phyloP scores from a whole-genome alignment of 2,113 vertebrate genomes.

The Eira barbara region DNA sequence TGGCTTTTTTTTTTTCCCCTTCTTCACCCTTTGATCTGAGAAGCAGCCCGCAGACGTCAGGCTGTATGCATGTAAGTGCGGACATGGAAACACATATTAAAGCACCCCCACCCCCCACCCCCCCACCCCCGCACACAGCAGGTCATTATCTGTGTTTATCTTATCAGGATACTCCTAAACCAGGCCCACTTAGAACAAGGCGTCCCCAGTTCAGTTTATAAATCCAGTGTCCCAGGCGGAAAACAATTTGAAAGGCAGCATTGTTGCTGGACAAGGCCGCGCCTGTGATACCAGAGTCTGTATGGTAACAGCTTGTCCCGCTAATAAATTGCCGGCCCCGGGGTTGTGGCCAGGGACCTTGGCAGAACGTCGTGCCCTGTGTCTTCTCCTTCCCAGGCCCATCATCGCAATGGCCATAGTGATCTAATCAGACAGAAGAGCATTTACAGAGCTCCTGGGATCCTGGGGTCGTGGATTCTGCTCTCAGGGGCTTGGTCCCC shows the following conservation, averaged over 20 bases:
- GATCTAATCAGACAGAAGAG: background rate
- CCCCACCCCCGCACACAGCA: background rate
- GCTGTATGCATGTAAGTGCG: background rate
- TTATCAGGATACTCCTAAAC: slow-evolving; percentile 50
- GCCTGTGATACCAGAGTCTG: slow-evolving; percentile 40
- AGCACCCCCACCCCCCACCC: background rate
- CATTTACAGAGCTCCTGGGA: background rate
- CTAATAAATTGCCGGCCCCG: background rate
- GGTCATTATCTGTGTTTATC: slow-evolving; percentile 57
- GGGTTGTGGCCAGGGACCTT: background rate
- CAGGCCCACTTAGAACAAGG: slow-evolving; percentile 57
- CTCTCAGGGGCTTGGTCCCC: background rate
- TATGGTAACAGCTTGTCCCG: background rate
- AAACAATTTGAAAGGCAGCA: slow-evolving; percentile 75
- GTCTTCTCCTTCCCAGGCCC: background rate
- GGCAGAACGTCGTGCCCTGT: background rate
- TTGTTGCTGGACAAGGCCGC: slow-evolving; percentile 64
- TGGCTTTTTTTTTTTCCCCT: background rate
- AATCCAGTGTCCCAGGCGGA: slow-evolving; percentile 70
- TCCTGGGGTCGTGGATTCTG: background rate
- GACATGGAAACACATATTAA: background rate
- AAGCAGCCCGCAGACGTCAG: background rate
- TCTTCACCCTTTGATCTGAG: slow-evolving; percentile 14
- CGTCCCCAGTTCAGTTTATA: slow-evolving; percentile 57
- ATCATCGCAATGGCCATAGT: background rate